These are phyloP conservation scores for Diachasmimorpha longicaudata DNA, from an alignment of 1,140 invertebrate genomes.

Conservation along the genomic window DNA sequence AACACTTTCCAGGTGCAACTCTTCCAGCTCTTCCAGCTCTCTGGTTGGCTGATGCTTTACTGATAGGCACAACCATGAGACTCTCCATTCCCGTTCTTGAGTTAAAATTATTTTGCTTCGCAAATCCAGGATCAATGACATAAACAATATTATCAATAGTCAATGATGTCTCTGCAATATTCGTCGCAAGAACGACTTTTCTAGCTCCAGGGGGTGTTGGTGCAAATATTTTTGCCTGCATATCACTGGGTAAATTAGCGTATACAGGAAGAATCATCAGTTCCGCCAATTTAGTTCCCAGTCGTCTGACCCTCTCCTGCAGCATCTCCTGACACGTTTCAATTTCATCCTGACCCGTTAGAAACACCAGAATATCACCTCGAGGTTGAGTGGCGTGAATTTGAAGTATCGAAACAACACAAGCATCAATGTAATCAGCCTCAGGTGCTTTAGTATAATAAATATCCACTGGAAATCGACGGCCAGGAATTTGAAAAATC, in stretches of 20 bases:
- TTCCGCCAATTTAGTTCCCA: conserved; percentile 94
- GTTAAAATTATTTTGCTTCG: conserved; percentile 99
- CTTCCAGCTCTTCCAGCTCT: conserved; percentile 90
- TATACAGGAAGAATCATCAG: conserved; percentile 96
- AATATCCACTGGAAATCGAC: conserved; percentile 90
- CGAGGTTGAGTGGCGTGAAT: conserved; percentile 96
- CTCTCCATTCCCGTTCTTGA: conserved; percentile 98
- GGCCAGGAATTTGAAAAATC: conserved; percentile 95
- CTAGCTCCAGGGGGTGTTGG: conserved; percentile 93
- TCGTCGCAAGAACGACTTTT: conserved; percentile 97
- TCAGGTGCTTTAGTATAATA: conserved; percentile 99
- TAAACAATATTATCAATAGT: conserved; percentile 99
- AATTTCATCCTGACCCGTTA: conserved; percentile 95
- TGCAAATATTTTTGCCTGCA: conserved; percentile 98
- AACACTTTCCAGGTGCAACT: conserved; percentile 96
- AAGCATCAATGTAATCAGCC: conserved; percentile 97
- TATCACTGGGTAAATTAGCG: conserved; percentile 97
- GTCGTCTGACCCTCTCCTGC: conserved; percentile 84
- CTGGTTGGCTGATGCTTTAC: conserved; percentile 96
- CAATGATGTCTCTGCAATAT: conserved; percentile 98
- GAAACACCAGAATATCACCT: conserved; percentile 96
- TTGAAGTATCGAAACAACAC: conserved; percentile 95
- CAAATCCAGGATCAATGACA: conserved; percentile 99
- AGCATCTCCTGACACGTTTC: conserved; percentile 95
- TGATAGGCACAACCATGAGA: conserved; percentile 96